Percentiles rank a stretch among this genome's conserved stretches.
These are phyloP conservation scores for Sebastes diploproa DNA, from an alignment of 2,797 vertebrate species.

Conservation along the genomic window DNA sequence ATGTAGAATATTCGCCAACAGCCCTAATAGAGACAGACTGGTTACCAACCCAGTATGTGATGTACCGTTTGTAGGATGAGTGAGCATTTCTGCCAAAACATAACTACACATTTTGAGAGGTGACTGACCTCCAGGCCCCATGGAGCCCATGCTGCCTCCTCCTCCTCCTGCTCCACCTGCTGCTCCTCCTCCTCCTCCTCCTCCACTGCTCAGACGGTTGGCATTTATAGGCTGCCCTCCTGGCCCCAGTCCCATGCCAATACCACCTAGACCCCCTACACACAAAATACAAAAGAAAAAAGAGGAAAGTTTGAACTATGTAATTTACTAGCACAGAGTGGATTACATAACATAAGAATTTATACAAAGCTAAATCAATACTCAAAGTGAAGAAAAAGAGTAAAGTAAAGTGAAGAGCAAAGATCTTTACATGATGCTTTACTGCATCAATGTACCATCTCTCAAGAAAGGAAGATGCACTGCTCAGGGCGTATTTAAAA, in stretches of 20 bases:
- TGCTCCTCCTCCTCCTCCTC: conserved; percentile 65
- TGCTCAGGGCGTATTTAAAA: neutral
- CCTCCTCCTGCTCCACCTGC: conserved; percentile 79
- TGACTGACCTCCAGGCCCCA: conserved; percentile 90
- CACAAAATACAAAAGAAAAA: neutral
- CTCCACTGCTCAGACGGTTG: conserved; percentile 86
- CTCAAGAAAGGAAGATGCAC: neutral
- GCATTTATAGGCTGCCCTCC: conserved; percentile 97
- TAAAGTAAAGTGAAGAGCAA: no score
- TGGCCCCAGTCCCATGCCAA: conserved; percentile 97
- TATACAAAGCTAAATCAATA: neutral
- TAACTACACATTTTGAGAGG: neutral
- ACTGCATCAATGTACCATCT: conserved; percentile 17
- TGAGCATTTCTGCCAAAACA: neutral
- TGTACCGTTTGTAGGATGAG: neutral
- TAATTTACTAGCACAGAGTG: neutral
- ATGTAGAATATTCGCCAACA: neutral
- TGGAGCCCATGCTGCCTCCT: conserved; percentile 86
- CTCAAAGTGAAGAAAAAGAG: neutral
- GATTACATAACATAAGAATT: neutral
- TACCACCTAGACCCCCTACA: conserved; percentile 93
- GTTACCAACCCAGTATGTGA: neutral
- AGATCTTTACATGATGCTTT: neutral
- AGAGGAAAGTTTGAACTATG: neutral
- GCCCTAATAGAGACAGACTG: neutral